Evolutionary conservation across 2,888 invertebrate genomes (phyloP).

Genomic region (Conops quadrifasciatus): DNA sequence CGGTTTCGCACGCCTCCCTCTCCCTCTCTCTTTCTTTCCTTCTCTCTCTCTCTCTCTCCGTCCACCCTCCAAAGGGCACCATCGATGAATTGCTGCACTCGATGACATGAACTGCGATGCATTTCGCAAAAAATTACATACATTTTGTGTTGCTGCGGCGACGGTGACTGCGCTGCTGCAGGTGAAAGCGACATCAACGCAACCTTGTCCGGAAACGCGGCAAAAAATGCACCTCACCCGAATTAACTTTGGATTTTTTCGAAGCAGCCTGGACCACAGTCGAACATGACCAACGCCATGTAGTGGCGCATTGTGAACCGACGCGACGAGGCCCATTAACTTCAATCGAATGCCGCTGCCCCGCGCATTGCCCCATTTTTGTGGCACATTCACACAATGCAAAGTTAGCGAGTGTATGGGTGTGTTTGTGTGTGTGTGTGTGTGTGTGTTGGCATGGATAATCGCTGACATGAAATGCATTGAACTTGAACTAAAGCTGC

Average conservation of each 20-base stretch:
- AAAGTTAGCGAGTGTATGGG: no score
- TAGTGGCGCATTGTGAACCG: no score
- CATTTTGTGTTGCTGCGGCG: not conserved
- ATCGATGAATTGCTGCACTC: not conserved
- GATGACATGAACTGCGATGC: conserved; percentile 7
- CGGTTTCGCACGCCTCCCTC: not conserved
- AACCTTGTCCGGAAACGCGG: not conserved
- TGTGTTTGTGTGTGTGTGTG: conserved; percentile 4
- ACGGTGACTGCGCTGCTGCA: not conserved
- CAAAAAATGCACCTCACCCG: conserved; percentile 4
- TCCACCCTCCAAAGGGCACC: not conserved
- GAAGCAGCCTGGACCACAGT: no score
- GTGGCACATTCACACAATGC: no score
- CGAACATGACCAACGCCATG: no score
- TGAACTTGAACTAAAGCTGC: conserved; percentile 20
- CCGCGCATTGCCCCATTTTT: not conserved
- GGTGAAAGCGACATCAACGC: not conserved
- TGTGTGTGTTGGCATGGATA: not conserved
- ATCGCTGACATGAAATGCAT: conserved; percentile 27
- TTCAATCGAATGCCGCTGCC: conserved; percentile 3
- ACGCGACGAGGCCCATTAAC: conserved; percentile 17
- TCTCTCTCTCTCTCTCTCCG: no score
- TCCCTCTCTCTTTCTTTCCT: no score
- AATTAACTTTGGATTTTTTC: conserved; percentile 6
- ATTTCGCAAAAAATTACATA: not conserved